Percentiles rank a stretch among this genome's conserved stretches.
phyloP scores from a whole-genome alignment of 2,797 vertebrate genomes.

The Florisuga fusca region DNA sequence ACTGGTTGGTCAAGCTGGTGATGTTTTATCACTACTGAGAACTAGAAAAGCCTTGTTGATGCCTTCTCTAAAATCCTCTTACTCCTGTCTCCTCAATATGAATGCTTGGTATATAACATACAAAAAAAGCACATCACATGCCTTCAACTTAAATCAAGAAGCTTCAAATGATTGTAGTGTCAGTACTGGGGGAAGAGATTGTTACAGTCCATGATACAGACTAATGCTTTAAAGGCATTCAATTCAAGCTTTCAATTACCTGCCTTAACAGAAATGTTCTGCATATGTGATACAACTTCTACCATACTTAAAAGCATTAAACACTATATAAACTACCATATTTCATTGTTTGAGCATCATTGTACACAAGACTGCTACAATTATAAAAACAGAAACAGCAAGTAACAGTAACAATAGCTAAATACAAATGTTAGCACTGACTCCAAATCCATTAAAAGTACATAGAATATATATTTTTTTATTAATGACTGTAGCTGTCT shows the following conservation, averaged over 20 bases:
- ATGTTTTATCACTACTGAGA: background rate
- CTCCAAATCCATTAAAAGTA: background rate
- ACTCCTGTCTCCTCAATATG: background rate
- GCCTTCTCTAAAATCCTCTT: background rate
- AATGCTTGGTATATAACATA: background rate
- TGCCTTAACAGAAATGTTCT: background rate
- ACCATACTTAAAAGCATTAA: background rate
- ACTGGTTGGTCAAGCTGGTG: background rate
- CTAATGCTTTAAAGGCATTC: background rate
- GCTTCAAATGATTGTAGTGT: background rate
- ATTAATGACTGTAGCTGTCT: background rate
- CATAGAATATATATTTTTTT: background rate
- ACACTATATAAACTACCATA: background rate
- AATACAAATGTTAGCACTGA: background rate
- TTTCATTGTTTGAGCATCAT: background rate
- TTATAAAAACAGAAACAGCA: background rate
- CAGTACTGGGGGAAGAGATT: background rate
- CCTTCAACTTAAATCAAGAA: conserved; percentile 1
- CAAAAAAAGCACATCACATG: background rate
- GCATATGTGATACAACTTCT: background rate
- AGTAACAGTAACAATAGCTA: background rate
- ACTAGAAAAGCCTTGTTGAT: background rate
- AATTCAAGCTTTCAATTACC: background rate
- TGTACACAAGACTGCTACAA: background rate
- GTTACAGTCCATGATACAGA: background rate